Conservation (phyloP, 2,888 invertebrate genomes). For the Drepanosiphum platanoidis region DNA sequence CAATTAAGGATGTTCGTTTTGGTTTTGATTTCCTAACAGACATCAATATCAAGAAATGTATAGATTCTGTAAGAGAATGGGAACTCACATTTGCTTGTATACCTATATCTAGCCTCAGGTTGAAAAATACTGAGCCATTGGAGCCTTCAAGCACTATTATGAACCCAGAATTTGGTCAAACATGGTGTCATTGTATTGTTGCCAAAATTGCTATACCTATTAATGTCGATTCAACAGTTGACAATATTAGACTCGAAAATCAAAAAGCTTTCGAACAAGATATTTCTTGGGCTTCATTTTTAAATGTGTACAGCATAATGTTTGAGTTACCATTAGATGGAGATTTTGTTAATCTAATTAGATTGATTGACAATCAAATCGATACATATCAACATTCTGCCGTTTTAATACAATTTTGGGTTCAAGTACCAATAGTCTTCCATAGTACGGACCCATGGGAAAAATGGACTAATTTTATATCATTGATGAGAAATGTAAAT, state of each 20-base stretch:
- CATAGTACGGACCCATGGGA: conserved; percentile 4
- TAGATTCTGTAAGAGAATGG: conserved; percentile 34
- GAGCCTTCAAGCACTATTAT: conserved; percentile 1
- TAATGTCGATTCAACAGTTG: neutral
- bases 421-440: neutral
- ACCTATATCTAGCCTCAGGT: conserved; percentile 12
- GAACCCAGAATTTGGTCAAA: conserved; percentile 34
- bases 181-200: conserved; percentile 52
- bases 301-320: conserved; percentile 51
- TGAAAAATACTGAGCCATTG: conserved; percentile 11
- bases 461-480: conserved; percentile 49
- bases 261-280: conserved; percentile 24
- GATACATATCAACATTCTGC: conserved; percentile 26
- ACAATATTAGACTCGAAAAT: conserved; percentile 12
- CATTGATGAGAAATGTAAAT: conserved; percentile 22
- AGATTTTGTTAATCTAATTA: conserved; percentile 26
- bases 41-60: conserved; percentile 18
- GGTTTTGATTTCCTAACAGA: conserved; percentile 39
- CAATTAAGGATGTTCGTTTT: conserved; percentile 57
- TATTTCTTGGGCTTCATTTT: conserved; percentile 44
- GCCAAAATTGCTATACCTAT: conserved; percentile 5
- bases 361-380: conserved; percentile 45
- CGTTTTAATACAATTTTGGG: conserved; percentile 45
- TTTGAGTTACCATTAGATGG: conserved; percentile 42
- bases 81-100: conserved; percentile 51